phyloP scores from a whole-genome alignment of 2,797 vertebrate species.

The Telmatherina bonti region DNA sequence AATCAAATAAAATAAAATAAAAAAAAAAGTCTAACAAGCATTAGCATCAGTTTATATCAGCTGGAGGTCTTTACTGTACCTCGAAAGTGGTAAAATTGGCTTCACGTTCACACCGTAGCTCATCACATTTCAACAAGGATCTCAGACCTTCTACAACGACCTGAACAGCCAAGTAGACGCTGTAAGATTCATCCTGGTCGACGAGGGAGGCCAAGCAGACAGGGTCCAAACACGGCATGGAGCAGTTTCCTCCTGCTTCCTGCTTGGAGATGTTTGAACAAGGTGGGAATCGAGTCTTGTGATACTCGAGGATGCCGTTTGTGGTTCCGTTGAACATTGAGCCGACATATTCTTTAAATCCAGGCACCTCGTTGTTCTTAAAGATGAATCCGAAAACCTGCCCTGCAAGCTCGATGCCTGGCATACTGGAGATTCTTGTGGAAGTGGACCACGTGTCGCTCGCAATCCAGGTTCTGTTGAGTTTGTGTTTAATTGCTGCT shows the following conservation, averaged over 20 bases:
- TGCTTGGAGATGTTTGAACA: conserved; percentile 21
- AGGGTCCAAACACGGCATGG: conserved; percentile 9
- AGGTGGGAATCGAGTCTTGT: background rate
- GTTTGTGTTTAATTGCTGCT: background rate
- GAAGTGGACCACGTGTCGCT: conserved; percentile 71
- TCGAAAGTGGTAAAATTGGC: conserved; percentile 48
- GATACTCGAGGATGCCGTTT: conserved; percentile 12
- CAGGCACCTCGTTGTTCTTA: conserved; percentile 51
- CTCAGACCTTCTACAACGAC: conserved; percentile 62
- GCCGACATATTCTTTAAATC: conserved; percentile 55
- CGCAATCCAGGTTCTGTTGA: conserved; percentile 74
- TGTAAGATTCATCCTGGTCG: conserved; percentile 48
- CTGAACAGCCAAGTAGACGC: conserved; percentile 66
- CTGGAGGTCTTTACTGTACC: conserved; percentile 52
- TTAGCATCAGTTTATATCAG: background rate
- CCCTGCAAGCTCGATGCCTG: conserved; percentile 33
- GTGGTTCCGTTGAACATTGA: conserved; percentile 31
- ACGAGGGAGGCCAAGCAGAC: conserved; percentile 30
- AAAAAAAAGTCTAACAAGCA: background rate
- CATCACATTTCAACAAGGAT: conserved; percentile 48
- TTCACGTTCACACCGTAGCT: conserved; percentile 19
- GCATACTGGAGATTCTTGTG: rapidly evolving
- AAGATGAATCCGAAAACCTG: conserved; percentile 65
- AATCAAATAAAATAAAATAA: too few relatives aligned
- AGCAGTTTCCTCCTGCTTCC: background rate